Conservation (phyloP, 2,888 invertebrate genomes). For the Crepidodera aurea region DNA sequence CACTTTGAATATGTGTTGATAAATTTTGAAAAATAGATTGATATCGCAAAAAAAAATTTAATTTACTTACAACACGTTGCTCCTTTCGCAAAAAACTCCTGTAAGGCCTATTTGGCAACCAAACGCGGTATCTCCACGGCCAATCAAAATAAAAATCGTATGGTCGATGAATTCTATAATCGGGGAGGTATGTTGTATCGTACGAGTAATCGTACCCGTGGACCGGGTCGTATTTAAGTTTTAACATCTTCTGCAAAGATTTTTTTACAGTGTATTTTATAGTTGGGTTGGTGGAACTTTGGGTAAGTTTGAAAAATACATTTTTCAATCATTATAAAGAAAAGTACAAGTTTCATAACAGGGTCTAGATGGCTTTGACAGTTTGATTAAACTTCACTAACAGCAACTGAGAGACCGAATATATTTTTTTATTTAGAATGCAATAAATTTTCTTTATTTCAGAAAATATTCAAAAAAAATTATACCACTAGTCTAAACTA, state of each 20-base stretch:
- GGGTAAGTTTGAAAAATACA: not conserved
- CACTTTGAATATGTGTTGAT: too few relatives aligned
- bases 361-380: too few relatives aligned
- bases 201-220: conserved; percentile 46
- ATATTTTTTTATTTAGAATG: too few relatives aligned
- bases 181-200: conserved; percentile 41
- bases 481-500: too few relatives aligned
- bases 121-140: conserved; percentile 45
- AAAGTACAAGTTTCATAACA: too few relatives aligned
- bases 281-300: too few relatives aligned
- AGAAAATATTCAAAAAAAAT: too few relatives aligned
- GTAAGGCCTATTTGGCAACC: conserved; percentile 45
- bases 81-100: conserved; percentile 46
- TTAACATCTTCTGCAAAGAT: conserved; percentile 47
- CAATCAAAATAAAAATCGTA: conserved; percentile 49
- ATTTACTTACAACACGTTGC: conserved; percentile 45
- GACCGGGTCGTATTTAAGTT: conserved; percentile 49
- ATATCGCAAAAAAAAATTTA: conserved; percentile 9
- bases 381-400: too few relatives aligned
- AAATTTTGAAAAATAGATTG: not conserved
- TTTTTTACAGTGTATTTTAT: conserved; percentile 1
- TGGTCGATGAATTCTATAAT: conserved; percentile 45
- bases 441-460: too few relatives aligned
- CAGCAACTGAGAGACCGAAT: too few relatives aligned
- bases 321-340: too few relatives aligned